A percentile compares a stretch with the other conserved stretches of the same genome.
Conservation (phyloP, 2,888 invertebrate genomes). For the Drosophila melanosoma region DNA sequence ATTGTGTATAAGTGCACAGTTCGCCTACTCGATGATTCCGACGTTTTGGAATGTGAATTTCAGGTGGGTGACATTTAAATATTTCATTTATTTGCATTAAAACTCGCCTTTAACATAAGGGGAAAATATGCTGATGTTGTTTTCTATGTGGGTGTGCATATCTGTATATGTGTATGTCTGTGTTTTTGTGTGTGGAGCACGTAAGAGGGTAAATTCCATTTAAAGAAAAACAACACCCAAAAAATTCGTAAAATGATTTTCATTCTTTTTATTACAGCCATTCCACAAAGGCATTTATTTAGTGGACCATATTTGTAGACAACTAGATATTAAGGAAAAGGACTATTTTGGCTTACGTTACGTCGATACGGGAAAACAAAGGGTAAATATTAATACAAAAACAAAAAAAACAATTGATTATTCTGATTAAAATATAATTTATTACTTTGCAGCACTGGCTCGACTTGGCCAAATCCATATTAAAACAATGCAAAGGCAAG, state of each 20-base stretch:
- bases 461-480: constrained; percentile 94
- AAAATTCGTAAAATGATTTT: background rate
- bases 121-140: constrained; percentile 3
- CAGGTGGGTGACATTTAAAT: constrained; percentile 87
- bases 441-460: constrained; percentile 93
- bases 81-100: background rate
- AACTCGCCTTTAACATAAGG: background rate
- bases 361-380: constrained; percentile 94
- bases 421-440: background rate
- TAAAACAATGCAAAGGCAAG: constrained; percentile 96
- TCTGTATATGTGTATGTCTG: background rate
- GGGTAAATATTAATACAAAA: constrained; percentile 87
- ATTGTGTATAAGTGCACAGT: constrained; percentile 95
- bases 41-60: constrained; percentile 96
- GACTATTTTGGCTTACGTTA: constrained; percentile 97
- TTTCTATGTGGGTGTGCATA: background rate
- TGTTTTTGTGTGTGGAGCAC: constrained; percentile 2
- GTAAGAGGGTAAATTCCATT: constrained; percentile 24
- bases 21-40: constrained; percentile 94
- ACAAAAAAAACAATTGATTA: background rate
- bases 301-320: constrained; percentile 95
- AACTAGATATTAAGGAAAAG: constrained; percentile 95
- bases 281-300: constrained; percentile 95
- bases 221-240: constrained; percentile 4
- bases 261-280: constrained; percentile 85